Evolutionary conservation across 2,888 invertebrate genomes (phyloP).

Genomic region (Epinotia brunnichana): DNA sequence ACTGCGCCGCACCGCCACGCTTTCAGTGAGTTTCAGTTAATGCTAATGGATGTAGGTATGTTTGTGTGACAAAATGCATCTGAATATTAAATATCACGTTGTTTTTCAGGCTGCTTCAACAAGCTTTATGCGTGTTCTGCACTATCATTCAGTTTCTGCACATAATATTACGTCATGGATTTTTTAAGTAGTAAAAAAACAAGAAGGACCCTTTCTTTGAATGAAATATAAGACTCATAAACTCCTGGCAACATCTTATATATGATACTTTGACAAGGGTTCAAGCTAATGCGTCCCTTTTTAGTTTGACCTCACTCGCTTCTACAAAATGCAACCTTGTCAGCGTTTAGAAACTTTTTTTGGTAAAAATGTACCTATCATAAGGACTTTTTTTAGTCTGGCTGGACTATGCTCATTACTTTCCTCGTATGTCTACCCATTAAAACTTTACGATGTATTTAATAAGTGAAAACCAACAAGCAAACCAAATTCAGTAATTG

Average conservation of each 20-base stretch:
- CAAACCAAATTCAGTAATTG: slow-evolving; percentile 1
- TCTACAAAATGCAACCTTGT: slow-evolving; percentile 28
- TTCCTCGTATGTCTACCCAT: not conserved
- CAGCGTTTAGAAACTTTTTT: not conserved
- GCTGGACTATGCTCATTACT: not conserved
- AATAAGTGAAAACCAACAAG: not conserved
- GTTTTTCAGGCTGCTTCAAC: not conserved
- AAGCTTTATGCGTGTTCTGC: not conserved
- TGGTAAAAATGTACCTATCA: not conserved
- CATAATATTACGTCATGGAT: too few relatives aligned
- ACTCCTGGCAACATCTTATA: slow-evolving; percentile 38
- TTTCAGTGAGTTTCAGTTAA: too few relatives aligned
- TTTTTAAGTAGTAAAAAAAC: not conserved
- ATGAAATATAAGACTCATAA: slow-evolving; percentile 35
- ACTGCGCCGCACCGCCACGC: too few relatives aligned
- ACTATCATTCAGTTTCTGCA: too few relatives aligned
- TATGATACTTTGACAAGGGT: slow-evolving; percentile 42
- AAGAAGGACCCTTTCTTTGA: slow-evolving; percentile 13
- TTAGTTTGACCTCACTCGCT: slow-evolving; percentile 23
- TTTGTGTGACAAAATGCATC: not conserved
- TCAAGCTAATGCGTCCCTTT: slow-evolving; percentile 29
- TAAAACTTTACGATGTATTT: not conserved
- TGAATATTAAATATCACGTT: not conserved
- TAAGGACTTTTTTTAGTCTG: not conserved
- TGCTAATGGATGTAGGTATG: not conserved